These are phyloP conservation scores for Panopea generosa DNA, from an alignment of 2,888 invertebrate species.

Conservation along the genomic window DNA sequence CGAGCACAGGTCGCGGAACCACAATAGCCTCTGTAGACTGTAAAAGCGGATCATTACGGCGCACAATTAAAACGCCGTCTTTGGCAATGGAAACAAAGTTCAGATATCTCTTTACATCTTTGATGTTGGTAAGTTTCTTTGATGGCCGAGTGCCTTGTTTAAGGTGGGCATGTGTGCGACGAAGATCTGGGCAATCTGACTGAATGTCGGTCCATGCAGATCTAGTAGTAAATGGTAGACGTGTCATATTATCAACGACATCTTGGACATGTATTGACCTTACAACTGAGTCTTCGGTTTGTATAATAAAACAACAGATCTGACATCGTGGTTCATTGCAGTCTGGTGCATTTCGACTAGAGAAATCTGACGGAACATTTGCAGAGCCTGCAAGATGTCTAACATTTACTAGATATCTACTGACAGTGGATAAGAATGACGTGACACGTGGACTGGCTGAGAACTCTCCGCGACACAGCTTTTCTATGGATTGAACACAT, in stretches of 20 bases:
- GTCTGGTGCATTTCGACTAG: slow-evolving; percentile 54
- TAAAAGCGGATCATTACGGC: too few species aligned
- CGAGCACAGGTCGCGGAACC: slow-evolving; percentile 56
- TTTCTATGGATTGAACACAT: slow-evolving; percentile 66
- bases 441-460: slow-evolving; percentile 60
- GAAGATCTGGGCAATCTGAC: slow-evolving; percentile 68
- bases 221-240: slow-evolving; percentile 59
- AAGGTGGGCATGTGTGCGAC: slow-evolving; percentile 61
- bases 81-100: too few species aligned
- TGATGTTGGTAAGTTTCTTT: too few species aligned
- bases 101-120: too few species aligned
- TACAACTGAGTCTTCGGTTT: slow-evolving; percentile 62
- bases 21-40: too few species aligned
- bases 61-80: too few species aligned
- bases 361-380: slow-evolving; percentile 54
- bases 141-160: too few species aligned
- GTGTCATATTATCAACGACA: slow-evolving; percentile 7
- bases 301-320: slow-evolving; percentile 46
- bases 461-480: slow-evolving; percentile 62
- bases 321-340: slow-evolving; percentile 61
- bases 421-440: slow-evolving; percentile 56
- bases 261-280: too few species aligned
- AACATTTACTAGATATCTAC: slow-evolving; percentile 42
- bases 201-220: slow-evolving; percentile 56
- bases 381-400: slow-evolving; percentile 18